Evolutionary conservation across 1,140 invertebrate species (phyloP).

Genomic region (Stegodyphus mimosarum): DNA sequence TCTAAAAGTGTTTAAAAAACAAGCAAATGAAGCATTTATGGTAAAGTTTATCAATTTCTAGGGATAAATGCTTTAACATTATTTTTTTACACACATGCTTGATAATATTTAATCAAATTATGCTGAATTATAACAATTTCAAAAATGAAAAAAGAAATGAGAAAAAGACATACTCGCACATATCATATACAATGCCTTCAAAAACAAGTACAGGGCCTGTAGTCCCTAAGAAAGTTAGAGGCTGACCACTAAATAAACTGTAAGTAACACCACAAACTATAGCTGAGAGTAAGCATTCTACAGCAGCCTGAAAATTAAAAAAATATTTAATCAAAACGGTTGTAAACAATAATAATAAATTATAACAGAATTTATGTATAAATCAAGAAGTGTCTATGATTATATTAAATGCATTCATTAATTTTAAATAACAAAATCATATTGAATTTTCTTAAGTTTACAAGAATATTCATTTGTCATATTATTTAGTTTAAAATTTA

Average conservation of each 20-base stretch:
- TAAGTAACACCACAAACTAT: constrained; percentile 69
- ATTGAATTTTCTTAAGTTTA: too few species aligned
- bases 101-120: too few species aligned
- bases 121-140: too few species aligned
- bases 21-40: too few species aligned
- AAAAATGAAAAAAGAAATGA: background rate
- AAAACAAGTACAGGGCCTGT: constrained; percentile 71
- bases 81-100: background rate
- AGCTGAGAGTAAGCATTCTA: constrained; percentile 69
- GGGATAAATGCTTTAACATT: background rate
- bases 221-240: constrained; percentile 69
- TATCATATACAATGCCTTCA: constrained; percentile 68
- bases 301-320: constrained; percentile 64
- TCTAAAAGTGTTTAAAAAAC: too few species aligned
- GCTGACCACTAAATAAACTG: constrained; percentile 70
- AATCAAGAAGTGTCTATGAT: background rate
- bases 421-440: too few species aligned
- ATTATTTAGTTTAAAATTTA: too few species aligned
- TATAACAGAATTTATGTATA: background rate
- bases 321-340: background rate
- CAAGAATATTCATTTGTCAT: too few species aligned
- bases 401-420: too few species aligned
- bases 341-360: background rate
- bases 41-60: background rate
- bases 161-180: constrained; percentile 65